Percentiles rank a stretch among this genome's conserved stretches.
phyloP scores from a whole-genome alignment of 2,797 vertebrate species.

The Tragopan temminckii region DNA sequence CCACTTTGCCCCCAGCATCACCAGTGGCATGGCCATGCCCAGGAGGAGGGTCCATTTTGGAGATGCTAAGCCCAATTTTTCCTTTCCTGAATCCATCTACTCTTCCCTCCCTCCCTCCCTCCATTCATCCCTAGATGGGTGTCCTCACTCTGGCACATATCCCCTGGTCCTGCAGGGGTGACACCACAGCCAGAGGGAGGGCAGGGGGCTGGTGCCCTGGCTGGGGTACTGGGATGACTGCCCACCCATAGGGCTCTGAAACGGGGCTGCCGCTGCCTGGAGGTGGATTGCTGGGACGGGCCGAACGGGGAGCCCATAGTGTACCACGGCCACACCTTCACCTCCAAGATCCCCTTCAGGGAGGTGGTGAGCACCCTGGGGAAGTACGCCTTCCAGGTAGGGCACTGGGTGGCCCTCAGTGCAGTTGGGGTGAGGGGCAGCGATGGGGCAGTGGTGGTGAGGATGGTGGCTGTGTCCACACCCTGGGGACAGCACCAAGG shows the following conservation, averaged over 20 bases:
- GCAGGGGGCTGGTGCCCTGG: neutral
- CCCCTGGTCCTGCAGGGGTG: neutral
- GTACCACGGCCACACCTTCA: conserved; percentile 95
- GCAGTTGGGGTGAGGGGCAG: neutral
- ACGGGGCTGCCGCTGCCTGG: conserved; percentile 92
- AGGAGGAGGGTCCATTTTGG: neutral
- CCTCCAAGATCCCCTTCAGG: conserved; percentile 95
- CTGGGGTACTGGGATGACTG: neutral
- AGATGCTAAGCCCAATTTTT: neutral
- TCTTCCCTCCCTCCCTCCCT: neutral
- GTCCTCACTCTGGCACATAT: neutral
- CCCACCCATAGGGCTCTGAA: conserved; percentile 86
- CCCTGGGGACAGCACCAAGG: neutral
- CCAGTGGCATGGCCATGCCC: accelerated
- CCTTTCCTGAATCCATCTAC: neutral
- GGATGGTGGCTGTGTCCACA: neutral
- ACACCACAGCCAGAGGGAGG: neutral
- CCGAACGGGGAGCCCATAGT: conserved; percentile 92
- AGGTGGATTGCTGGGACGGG: conserved; percentile 98
- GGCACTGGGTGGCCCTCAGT: neutral
- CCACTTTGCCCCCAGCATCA: neutral
- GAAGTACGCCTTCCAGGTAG: conserved; percentile 90
- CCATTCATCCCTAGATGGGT: neutral
- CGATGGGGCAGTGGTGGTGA: neutral
- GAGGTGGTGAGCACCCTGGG: conserved; percentile 90